Evolutionary conservation across 2,888 invertebrate genomes (phyloP), one percentile per base, ranked within the genome.

Genomic region (Oligia fasciuncula): DNA sequence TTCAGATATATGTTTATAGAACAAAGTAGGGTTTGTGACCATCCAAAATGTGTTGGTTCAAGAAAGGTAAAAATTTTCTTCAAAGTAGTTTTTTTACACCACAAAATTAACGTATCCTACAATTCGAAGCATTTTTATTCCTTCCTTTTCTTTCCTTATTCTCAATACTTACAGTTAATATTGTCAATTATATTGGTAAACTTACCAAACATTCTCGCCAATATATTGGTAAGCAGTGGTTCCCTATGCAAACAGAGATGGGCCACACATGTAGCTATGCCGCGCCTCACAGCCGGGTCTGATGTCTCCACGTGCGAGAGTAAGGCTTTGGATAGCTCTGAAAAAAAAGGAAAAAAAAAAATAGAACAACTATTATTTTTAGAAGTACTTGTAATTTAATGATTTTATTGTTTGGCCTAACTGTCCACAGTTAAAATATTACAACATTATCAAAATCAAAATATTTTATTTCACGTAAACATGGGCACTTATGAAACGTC

Each of bases 251-350:
- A 97, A 94, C 99, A 98, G 77, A 99, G 97, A 80, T 98, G 97
- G 63, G 98, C 97, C 79, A 99, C 97, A 94, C 98, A 98, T 74
- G 97, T 97, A 0, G 99, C 98, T 54, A 98, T 98, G 46, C 98
- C 98, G 85, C 99, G 97, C 80, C 99, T 97, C 81, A 98, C 98
- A 4, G 98, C 98, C 8, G 99, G 98, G 85, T 98, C 98, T 23
- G 94, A 74, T 19, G 95, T 96, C 62, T 97, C 97, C 76, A 98
- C 95, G 91, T 98, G 98, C 0, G 95, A 96, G 57, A 98, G 93
- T 87, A 98, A 97, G 2, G 98, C 97, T 92, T 97, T 98, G 54
- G 98, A 95, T 51, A 98, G 91, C 71, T 97, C 97, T 98, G 97
- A n/a, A 2, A 9, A 54, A n/a, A 23, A 13, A 4, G 11, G n/a